phyloP scores from a whole-genome alignment of 2,888 invertebrate species.

The Macrosiphum euphorbiae region DNA sequence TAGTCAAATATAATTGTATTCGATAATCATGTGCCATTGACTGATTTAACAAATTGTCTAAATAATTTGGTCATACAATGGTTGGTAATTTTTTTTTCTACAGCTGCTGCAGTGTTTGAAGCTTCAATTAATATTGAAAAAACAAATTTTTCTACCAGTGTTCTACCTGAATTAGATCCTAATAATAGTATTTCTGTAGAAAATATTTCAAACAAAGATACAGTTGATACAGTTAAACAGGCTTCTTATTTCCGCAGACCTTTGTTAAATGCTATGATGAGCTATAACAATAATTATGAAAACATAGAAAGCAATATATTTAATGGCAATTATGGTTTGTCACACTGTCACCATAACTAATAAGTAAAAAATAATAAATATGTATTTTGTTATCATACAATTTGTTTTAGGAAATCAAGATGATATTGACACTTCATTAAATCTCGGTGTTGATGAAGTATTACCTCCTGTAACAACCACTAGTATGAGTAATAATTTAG shows the following conservation, averaged over 20 bases:
- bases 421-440: neutral
- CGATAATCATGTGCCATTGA: too few species aligned
- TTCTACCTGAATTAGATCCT: too few species aligned
- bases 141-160: too few species aligned
- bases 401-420: too few species aligned
- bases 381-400: neutral
- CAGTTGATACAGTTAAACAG: neutral
- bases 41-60: too few species aligned
- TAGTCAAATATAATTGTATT: too few species aligned
- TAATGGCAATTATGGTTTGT: neutral
- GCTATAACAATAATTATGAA: neutral
- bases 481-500: neutral
- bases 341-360: neutral
- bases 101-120: too few species aligned
- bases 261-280: neutral
- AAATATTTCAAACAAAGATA: too few species aligned
- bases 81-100: too few species aligned
- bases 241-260: neutral
- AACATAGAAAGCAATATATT: neutral
- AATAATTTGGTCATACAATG: too few species aligned
- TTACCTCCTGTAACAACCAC: neutral
- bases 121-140: too few species aligned
- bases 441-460: neutral
- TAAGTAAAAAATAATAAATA: neutral
- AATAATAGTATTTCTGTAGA: too few species aligned